Base-by-base conservation (phyloP, 2,797 vertebrate species). In the Coccyzus lansbergi region DNA sequence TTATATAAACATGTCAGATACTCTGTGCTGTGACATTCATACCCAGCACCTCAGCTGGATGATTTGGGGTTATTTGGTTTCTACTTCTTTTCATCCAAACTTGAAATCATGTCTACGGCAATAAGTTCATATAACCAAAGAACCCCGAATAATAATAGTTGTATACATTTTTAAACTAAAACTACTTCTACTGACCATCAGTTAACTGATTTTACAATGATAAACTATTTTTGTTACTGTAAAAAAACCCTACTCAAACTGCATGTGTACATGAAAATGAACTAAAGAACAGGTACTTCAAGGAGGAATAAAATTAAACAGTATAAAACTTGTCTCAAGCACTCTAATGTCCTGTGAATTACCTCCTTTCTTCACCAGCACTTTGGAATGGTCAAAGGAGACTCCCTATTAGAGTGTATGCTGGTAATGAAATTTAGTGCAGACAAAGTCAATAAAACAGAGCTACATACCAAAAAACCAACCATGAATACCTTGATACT, bases 391-490 rank as follows among this genome's bases (percentile, higher is more conserved):
- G 55, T 76, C 88, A 59, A 10, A 79, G 69, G 82, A 91, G 82
- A 69, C 34, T 95, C 69, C 86, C 58, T 46, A 18, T 80, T 29
- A 6, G 60, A 75, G 36, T 72, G 14, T 2, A 46, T 8, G 51
- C 26, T 77, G 22, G 42, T 91, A 58, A 91, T 79, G 76, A 84
- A 83, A 58, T 34, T 71, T 26, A 87, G 49, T 4, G 10, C 78
- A 90, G 90, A 84, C 90, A 92, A 88, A 94, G 86, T 33, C 92
- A 89, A 92, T 44, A 88, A 94, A 94, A 87, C 1, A 85, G 74
- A 94, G 60, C 90, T 95, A 85, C 94, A n/a, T 95, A 95, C 92
- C 88, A 91, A 92, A 60, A 55, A 88, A 80, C 64, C 86, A 82
- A 36, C 70, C 76, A 71, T 31, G 71, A 91, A 58, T n/a, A 96